Conservation (phyloP, 2,888 invertebrate species). For the Cremastobaeus sp. region DNA sequence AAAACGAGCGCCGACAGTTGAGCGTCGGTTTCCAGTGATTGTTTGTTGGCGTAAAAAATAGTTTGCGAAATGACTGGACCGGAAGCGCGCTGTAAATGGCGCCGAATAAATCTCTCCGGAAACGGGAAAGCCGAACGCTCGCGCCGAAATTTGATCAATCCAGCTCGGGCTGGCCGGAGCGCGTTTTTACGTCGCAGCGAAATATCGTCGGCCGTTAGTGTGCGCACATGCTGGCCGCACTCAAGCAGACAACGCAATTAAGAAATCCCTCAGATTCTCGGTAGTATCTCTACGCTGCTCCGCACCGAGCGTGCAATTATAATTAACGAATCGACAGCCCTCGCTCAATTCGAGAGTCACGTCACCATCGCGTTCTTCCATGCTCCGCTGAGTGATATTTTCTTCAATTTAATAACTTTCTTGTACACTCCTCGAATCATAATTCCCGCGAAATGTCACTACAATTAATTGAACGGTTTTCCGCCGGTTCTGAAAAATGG, state of each 20-base stretch:
- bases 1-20: background rate
- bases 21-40: background rate
- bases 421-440: too few species aligned
- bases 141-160: slow-evolving; percentile 43
- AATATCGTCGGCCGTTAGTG: slow-evolving; percentile 35
- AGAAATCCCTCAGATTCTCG: slow-evolving; percentile 76
- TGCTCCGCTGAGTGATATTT: slow-evolving; percentile 33
- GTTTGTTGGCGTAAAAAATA: slow-evolving; percentile 27
- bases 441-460: too few species aligned
- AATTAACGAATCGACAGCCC: slow-evolving; percentile 77
- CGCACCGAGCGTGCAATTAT: slow-evolving; percentile 71
- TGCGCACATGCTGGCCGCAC: slow-evolving; percentile 30
- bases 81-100: too few species aligned
- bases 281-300: slow-evolving; percentile 65
- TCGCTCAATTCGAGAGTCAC: slow-evolving; percentile 67
- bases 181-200: slow-evolving; percentile 27
- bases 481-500: too few species aligned
- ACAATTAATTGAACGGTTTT: too few species aligned
- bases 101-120: too few species aligned
- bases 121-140: too few species aligned
- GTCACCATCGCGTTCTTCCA: slow-evolving; percentile 57
- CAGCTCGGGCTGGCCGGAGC: slow-evolving; percentile 44
- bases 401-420: slow-evolving; percentile 1
- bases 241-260: slow-evolving; percentile 71
- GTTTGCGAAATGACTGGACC: too few species aligned